Percentiles rank a stretch among this genome's conserved stretches.
phyloP scores from a whole-genome alignment of 2,113 vertebrate species.

The Excalfactoria chinensis region DNA sequence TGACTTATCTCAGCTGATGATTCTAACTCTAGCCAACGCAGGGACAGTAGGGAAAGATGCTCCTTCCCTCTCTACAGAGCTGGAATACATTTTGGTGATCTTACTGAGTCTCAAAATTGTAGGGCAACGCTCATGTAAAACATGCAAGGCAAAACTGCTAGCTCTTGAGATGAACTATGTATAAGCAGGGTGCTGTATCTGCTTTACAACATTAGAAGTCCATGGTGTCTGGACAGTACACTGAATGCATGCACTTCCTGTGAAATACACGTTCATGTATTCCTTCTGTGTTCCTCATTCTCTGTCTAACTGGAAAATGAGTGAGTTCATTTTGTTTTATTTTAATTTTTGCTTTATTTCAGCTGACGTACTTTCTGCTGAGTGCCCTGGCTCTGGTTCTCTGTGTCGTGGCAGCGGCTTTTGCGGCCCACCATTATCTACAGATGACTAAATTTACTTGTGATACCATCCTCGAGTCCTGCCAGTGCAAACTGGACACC shows the following conservation, averaged over 20 bases:
- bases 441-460: conserved; percentile 85
- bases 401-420: conserved; percentile 88
- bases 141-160: neutral
- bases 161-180: neutral
- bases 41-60: neutral
- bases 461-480: conserved; percentile 56
- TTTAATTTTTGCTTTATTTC: conserved; percentile 14
- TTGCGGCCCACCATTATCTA: conserved; percentile 85
- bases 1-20: neutral
- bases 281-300: neutral
- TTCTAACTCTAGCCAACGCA: neutral
- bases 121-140: neutral
- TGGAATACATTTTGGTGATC: neutral
- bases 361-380: conserved; percentile 94
- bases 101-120: neutral
- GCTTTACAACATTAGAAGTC: neutral
- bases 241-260: rapidly evolving
- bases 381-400: conserved; percentile 84
- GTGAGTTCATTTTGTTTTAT: rapidly evolving
- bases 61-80: neutral
- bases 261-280: neutral
- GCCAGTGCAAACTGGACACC: conserved; percentile 84
- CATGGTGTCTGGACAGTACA: neutral
- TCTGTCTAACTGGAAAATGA: neutral
- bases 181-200: neutral